Conservation (phyloP, 2,113 vertebrate species). For the Herpetotheres cachinnans region DNA sequence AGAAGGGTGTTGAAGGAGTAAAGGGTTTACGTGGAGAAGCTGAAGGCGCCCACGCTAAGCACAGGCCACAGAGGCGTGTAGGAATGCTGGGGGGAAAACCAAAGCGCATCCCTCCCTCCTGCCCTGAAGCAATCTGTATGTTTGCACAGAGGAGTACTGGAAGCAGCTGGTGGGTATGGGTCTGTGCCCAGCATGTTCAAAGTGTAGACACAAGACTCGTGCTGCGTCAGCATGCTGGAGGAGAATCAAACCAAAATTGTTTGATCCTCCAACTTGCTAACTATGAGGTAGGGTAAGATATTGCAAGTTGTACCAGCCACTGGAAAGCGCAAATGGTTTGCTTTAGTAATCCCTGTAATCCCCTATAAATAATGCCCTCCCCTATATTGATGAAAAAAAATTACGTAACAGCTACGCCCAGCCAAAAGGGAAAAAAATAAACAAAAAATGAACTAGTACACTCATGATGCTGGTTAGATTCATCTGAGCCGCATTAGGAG, state of each 20-base stretch:
- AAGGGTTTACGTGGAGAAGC: background rate
- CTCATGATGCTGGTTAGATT: background rate
- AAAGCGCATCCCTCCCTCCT: background rate
- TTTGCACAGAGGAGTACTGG: background rate
- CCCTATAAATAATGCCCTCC: background rate
- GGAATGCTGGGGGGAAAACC: background rate
- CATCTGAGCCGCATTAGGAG: background rate
- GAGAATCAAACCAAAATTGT: constrained; percentile 8
- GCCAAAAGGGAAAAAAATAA: background rate
- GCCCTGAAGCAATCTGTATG: background rate
- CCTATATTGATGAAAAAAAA: background rate
- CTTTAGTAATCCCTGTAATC: constrained; percentile 8
- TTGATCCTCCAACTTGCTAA: background rate
- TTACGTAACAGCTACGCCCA: background rate
- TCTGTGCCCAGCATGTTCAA: background rate
- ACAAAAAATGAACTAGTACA: background rate
- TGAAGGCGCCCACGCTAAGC: background rate
- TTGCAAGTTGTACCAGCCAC: background rate
- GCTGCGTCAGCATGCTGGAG: constrained; percentile 4
- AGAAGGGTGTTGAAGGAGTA: background rate
- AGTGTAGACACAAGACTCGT: background rate
- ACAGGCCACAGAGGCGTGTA: background rate
- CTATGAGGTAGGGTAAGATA: background rate
- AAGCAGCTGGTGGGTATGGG: background rate
- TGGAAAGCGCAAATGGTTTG: background rate